Percentiles rank a stretch among this genome's conserved stretches.
Evolutionary conservation across 1,140 invertebrate species (phyloP).

Genomic region (Euura saliciscinereae): DNA sequence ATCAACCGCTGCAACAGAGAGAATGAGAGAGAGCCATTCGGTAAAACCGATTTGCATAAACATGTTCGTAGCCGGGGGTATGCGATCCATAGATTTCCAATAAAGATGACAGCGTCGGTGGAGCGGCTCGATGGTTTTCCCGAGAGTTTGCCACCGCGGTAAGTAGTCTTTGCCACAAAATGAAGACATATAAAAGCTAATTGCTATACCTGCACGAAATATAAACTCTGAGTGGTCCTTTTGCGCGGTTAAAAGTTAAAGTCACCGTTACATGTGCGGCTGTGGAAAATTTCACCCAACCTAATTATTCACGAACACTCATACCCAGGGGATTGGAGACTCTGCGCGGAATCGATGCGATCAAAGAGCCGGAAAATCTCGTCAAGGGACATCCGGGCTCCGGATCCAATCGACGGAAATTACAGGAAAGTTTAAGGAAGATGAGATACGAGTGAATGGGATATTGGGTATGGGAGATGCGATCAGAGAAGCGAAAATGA

Average conservation of each 20-base stretch:
- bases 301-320: too few relatives aligned
- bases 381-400: not conserved
- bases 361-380: slow-evolving; percentile 5
- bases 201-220: too few relatives aligned
- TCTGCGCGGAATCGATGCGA: not conserved
- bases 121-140: slow-evolving; percentile 13
- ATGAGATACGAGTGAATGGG: not conserved
- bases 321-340: not conserved
- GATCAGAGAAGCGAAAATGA: slow-evolving; percentile 11
- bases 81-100: slow-evolving; percentile 16
- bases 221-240: too few relatives aligned
- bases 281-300: too few relatives aligned
- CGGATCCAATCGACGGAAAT: not conserved
- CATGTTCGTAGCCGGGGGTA: slow-evolving; percentile 26
- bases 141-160: slow-evolving; percentile 10
- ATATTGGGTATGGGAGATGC: not conserved
- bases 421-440: not conserved
- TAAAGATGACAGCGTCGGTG: slow-evolving; percentile 14
- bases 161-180: not conserved
- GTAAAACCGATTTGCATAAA: slow-evolving; percentile 40
- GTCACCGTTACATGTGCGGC: too few relatives aligned
- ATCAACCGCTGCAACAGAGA: slow-evolving; percentile 30
- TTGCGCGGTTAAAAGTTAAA: too few relatives aligned
- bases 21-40: slow-evolving; percentile 34
- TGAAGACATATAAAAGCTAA: too few relatives aligned